These are phyloP conservation scores for Bostrychus sinensis DNA, from an alignment of 2,113 vertebrate genomes.

Conservation along the genomic window DNA sequence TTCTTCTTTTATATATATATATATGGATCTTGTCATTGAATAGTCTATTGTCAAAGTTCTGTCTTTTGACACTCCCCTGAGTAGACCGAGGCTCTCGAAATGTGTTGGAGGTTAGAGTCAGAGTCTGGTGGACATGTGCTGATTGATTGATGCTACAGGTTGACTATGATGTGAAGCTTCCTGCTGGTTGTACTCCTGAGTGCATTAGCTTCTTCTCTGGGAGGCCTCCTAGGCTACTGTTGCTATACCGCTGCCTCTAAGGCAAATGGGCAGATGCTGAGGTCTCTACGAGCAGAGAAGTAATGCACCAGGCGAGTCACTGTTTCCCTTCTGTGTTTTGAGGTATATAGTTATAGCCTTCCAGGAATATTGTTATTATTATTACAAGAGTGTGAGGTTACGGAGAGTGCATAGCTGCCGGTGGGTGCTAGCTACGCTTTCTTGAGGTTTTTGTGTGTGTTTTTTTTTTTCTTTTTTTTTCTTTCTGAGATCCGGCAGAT, in stretches of 20 bases:
- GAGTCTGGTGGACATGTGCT: not conserved
- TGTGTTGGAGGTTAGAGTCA: constrained; percentile 6
- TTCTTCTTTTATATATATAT: not conserved
- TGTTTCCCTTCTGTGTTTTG: constrained; percentile 16
- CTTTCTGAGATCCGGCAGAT: constrained; percentile 15
- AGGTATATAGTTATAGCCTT: not conserved
- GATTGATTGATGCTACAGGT: constrained; percentile 20
- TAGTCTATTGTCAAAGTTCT: not conserved
- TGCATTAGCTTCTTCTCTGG: constrained; percentile 16
- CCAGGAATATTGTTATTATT: constrained; percentile 3
- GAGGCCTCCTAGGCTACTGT: constrained; percentile 38
- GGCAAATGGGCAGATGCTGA: constrained; percentile 46
- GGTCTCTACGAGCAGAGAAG: constrained; percentile 5
- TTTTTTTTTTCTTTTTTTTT: too few relatives aligned
- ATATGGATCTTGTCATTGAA: constrained; percentile 6
- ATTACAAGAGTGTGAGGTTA: not conserved
- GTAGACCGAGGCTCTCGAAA: not conserved
- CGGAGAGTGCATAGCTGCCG: not conserved
- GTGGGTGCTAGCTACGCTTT: not conserved
- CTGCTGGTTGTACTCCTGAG: constrained; percentile 28
- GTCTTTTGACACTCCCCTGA: constrained; percentile 11
- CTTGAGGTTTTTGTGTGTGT: constrained; percentile 3
- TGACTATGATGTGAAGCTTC: constrained; percentile 7
- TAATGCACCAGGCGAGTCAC: constrained; percentile 33
- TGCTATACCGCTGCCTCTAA: constrained; percentile 40